These are phyloP conservation scores for Naja naja DNA, from an alignment of 2,113 vertebrate species.

Conservation along the genomic window DNA sequence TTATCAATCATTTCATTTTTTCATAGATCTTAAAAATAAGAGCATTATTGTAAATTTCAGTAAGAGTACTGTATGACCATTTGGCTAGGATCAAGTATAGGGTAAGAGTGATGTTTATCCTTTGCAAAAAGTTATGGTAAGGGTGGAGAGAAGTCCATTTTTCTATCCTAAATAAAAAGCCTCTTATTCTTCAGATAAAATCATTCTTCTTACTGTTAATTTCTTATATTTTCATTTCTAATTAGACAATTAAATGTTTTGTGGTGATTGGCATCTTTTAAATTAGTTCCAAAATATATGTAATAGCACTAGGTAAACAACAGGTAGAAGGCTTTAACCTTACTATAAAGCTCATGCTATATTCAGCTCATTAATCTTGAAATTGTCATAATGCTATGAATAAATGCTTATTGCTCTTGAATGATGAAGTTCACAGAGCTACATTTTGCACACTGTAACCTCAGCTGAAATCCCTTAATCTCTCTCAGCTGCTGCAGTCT, in stretches of 20 bases:
- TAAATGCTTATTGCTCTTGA: neutral
- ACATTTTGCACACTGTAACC: neutral
- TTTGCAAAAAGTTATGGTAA: neutral
- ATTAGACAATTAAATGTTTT: neutral
- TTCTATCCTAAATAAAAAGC: neutral
- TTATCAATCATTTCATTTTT: neutral
- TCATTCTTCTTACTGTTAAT: neutral
- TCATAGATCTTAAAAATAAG: neutral
- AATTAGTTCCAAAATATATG: neutral
- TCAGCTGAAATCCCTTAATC: slow-evolving; percentile 42
- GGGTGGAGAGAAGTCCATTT: neutral
- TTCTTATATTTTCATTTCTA: neutral
- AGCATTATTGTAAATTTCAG: neutral
- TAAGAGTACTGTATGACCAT: neutral
- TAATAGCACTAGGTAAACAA: neutral
- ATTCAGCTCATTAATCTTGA: neutral
- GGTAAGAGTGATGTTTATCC: neutral
- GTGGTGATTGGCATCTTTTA: neutral
- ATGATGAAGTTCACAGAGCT: neutral
- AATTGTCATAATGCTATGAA: neutral
- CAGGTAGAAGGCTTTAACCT: neutral
- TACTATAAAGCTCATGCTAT: neutral
- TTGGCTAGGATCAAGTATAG: neutral
- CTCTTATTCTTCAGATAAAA: neutral
- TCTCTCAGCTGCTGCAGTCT: slow-evolving; percentile 33